These are phyloP conservation scores for Myotis brandtii DNA, from an alignment of 2,113 vertebrate species.

Conservation along the genomic window DNA sequence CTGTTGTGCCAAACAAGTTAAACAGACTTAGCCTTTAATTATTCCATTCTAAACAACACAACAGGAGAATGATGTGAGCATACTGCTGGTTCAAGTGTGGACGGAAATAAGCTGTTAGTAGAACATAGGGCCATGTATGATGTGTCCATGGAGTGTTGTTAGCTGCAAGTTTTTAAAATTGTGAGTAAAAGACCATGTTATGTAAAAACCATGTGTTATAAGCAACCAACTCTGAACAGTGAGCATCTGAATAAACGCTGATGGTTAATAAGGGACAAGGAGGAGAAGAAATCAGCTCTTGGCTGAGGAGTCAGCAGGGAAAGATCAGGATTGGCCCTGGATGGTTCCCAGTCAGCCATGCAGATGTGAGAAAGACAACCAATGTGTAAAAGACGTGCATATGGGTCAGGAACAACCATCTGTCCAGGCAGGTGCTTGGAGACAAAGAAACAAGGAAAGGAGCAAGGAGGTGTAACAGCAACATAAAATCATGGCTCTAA, in stretches of 20 bases:
- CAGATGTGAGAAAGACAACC: not conserved
- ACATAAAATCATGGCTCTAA: not conserved
- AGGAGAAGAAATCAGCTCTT: not conserved
- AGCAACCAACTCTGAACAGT: not conserved
- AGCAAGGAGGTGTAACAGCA: not conserved
- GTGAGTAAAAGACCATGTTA: not conserved
- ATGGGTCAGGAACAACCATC: not conserved
- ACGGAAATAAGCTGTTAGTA: not conserved
- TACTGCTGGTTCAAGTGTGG: not conserved
- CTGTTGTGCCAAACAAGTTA: not conserved
- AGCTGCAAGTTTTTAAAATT: not conserved
- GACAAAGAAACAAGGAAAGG: not conserved
- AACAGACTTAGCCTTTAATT: not conserved
- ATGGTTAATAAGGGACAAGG: not conserved
- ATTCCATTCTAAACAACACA: not conserved
- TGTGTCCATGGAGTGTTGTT: not conserved
- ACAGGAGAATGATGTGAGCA: not conserved
- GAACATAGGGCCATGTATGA: accelerated
- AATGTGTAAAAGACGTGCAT: not conserved
- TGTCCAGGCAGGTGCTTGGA: not conserved
- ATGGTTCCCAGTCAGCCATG: not conserved
- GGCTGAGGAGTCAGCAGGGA: not conserved
- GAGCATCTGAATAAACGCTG: not conserved
- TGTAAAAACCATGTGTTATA: not conserved
- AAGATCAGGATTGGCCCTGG: not conserved